Base-by-base conservation (phyloP, 2,797 vertebrate genomes). In the Crypturellus tataupa region DNA sequence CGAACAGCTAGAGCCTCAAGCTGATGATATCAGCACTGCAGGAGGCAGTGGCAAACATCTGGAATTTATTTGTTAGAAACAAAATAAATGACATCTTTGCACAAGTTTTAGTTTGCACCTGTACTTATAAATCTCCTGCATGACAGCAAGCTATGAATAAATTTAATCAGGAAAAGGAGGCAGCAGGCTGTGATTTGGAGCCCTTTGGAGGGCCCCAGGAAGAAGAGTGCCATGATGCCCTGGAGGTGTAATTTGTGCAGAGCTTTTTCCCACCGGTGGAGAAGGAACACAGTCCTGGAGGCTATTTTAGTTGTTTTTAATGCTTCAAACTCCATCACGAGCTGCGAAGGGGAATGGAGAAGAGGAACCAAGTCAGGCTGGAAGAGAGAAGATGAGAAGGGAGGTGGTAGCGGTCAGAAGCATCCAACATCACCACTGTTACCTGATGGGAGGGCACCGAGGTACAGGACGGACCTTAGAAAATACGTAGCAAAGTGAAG, bases 11-110 rank as follows among this genome's bases (percentile, higher is more conserved):
- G 71, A 94, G 78, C 64, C 78, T 85, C 68, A 24, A 40, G 39
- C 58, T 65, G 80, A 73, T 79, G 81, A 3, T 75, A 95, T 65
- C 85, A 94, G 68, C 51, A 40, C 68, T 85, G 60, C 7, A 7
- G 49, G 71, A 87, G 80, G 82, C 46, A 69, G 60, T 80, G 40
- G 71, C 40, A 93, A 96, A 95, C 95, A 96, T 93, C 80, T 96
- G 95, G 91, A 91, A 87, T 44, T 55, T 55, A 92, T 92, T 86
- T 87, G 44, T 93, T 81, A 73, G 63, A 89, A 93, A 71, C 44
- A 72, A 92, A 93, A 84, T 77, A 17, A 93, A 86, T 87, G 23
- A 69, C 67, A 80, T 51, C 40, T 93, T 77, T 95, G 84, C 84
- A 96, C 33, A 69, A 85, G 53, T 62, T 89, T 80, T 47, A 92